Evolutionary conservation across 2,797 vertebrate genomes (phyloP), one percentile per base, ranked within the genome.

Genomic region (Synanceia verrucosa): DNA sequence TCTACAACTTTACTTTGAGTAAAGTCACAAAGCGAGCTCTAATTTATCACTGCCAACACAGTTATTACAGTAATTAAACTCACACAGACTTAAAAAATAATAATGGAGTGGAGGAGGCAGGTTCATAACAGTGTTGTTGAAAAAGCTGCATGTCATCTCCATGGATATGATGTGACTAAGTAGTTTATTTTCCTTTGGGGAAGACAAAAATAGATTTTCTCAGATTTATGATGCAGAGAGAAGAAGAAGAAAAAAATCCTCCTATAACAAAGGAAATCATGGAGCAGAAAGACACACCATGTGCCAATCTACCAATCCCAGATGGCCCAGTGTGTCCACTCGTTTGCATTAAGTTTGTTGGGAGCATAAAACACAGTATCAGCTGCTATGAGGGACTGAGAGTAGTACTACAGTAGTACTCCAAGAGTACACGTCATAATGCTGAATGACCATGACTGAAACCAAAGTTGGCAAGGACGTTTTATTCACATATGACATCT

Each of bases 11-110:
- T 1, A 44, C 58, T 47, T 66, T 9, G 23, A 64, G 37, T 24
- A 24, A 55, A 75, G 56, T 34, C 47, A 34, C 44, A 72, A 34
- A 69, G 51, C 44, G 9, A 19, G 14, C 29, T 75, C 24, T 39
- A 14, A 76, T 66, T 52, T 24, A 79, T 52, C 64, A 5, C 43
- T 19, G 16, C 41, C 60, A 65, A 24, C 53, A 76, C 31, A 53
- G 59, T 74, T 60, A 68, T 21, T 61, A 63, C 28, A 47, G 34
- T 56, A 78, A 70, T 65, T 79, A 80, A 73, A 70, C 43, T 70
- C 16, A 58, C n/a, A 60, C 34, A 51, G 64, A 65, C 56, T 81
- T 39, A 46, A 57, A 36, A 60, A 77, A 71, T 48, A 78, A 65
- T 69, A 72, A 47, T 48, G 51, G 73, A 53, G 52, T 4, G 29